Evolutionary conservation across 2,113 vertebrate species (phyloP).

Genomic region (Lophius piscatorius): DNA sequence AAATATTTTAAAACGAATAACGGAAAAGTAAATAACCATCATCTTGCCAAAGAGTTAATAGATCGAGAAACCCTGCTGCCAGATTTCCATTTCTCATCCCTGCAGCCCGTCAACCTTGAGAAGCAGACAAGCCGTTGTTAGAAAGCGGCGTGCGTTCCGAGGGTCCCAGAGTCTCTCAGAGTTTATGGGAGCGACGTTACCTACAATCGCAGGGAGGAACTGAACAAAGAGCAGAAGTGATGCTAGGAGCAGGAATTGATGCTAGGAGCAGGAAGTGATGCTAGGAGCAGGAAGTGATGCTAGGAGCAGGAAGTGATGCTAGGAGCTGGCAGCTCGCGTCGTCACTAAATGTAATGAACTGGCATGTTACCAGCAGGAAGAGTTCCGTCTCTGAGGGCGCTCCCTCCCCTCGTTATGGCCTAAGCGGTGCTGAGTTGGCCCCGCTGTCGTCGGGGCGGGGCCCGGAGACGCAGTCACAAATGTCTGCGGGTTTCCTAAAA

Average conservation of each 20-base stretch:
- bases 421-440: constrained; percentile 47
- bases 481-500: constrained; percentile 30
- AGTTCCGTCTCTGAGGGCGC: too few relatives aligned
- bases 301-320: too few relatives aligned
- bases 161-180: constrained; percentile 24
- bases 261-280: too few relatives aligned
- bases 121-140: too few relatives aligned
- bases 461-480: constrained; percentile 35
- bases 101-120: neutral
- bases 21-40: neutral
- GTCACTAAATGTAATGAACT: constrained; percentile 73
- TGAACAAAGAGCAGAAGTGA: constrained; percentile 64
- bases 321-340: constrained; percentile 47
- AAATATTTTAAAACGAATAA: constrained; percentile 15
- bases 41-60: constrained; percentile 20
- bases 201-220: constrained; percentile 55
- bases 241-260: too few relatives aligned
- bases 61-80: constrained; percentile 21
- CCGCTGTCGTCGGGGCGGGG: too few relatives aligned
- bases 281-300: too few relatives aligned
- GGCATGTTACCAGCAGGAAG: too few relatives aligned
- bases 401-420: constrained; percentile 60
- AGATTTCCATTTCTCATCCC: constrained; percentile 16
- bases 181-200: constrained; percentile 59
- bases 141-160: constrained; percentile 38